Percentiles rank a stretch among this genome's conserved stretches.
These are phyloP conservation scores for Calidris pygmaea DNA, from an alignment of 2,113 vertebrate species.

Conservation along the genomic window DNA sequence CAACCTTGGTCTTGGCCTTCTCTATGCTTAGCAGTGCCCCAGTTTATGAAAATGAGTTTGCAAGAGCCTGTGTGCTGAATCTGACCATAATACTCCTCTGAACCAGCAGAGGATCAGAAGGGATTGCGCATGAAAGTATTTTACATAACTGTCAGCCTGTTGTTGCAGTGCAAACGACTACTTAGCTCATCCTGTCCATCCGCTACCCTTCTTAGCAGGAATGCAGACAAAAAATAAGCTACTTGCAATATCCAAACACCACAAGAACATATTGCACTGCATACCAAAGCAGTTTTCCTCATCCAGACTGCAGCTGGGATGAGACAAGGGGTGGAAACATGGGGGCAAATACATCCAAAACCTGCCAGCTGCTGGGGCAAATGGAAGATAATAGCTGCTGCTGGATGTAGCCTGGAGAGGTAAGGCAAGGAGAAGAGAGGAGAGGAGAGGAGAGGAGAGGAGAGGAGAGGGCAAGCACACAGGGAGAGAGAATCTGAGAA, in stretches of 20 bases:
- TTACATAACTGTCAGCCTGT: constrained; percentile 56
- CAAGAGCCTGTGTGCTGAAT: constrained; percentile 10
- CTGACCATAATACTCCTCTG: constrained; percentile 43
- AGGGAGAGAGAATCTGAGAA: background rate
- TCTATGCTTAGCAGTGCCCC: constrained; percentile 32
- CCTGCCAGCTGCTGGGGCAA: background rate
- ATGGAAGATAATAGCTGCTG: background rate
- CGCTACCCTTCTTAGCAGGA: background rate
- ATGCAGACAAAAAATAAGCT: background rate
- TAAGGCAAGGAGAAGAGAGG: background rate
- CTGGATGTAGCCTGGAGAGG: background rate
- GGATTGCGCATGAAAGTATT: constrained; percentile 58
- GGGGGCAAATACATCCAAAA: background rate
- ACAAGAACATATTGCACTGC: background rate
- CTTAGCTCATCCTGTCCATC: constrained; percentile 17
- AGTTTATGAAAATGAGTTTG: constrained; percentile 51
- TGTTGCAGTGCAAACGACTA: constrained; percentile 1
- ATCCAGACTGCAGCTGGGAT: background rate
- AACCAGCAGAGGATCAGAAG: constrained; percentile 45
- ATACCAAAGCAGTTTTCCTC: background rate
- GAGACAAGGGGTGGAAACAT: background rate
- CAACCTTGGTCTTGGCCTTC: constrained; percentile 29
- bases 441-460: no score
- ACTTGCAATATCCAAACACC: background rate
- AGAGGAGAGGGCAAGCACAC: background rate